phyloP scores from a whole-genome alignment of 2,888 invertebrate species.

The Cephalotes varians region DNA sequence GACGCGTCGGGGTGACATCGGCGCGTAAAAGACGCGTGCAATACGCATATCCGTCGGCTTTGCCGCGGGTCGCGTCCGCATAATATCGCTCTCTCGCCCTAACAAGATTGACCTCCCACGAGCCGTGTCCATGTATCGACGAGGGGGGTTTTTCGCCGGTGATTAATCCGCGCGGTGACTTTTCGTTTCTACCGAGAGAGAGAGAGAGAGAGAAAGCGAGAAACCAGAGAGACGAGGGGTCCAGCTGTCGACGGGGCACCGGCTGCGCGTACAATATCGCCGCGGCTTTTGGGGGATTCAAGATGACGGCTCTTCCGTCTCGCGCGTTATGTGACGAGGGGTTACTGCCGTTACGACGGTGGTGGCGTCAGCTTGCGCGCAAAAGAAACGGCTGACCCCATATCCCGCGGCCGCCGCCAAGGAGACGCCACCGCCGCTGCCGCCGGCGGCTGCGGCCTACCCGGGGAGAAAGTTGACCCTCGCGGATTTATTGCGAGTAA shows the following conservation, averaged over 20 bases:
- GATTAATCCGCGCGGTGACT: slow-evolving; percentile 76
- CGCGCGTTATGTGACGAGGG: slow-evolving; percentile 62
- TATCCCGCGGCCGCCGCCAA: slow-evolving; percentile 18
- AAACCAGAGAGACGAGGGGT: slow-evolving; percentile 59
- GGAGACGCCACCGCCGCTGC: neutral
- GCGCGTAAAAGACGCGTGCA: neutral
- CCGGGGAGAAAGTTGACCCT: slow-evolving; percentile 37
- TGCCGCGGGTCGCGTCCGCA: slow-evolving; percentile 26
- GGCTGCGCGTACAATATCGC: slow-evolving; percentile 81
- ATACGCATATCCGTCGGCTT: slow-evolving; percentile 35
- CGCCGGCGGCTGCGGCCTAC: neutral
- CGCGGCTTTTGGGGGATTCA: slow-evolving; percentile 77
- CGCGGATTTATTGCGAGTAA: slow-evolving; percentile 45
- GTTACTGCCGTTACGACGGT: slow-evolving; percentile 47
- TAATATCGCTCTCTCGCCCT: slow-evolving; percentile 78
- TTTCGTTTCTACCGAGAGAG: slow-evolving; percentile 57
- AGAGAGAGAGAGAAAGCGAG: slow-evolving; percentile 33
- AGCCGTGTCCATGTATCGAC: slow-evolving; percentile 27
- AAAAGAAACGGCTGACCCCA: slow-evolving; percentile 68
- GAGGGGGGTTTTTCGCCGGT: slow-evolving; percentile 56
- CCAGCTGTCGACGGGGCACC: slow-evolving; percentile 83
- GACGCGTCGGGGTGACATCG: neutral
- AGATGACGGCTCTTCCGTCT: slow-evolving; percentile 73
- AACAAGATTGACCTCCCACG: slow-evolving; percentile 68
- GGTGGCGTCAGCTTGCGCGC: slow-evolving; percentile 77